These are phyloP conservation scores for Anas platyrhynchos DNA, from an alignment of 2,113 vertebrate genomes.

Conservation along the genomic window DNA sequence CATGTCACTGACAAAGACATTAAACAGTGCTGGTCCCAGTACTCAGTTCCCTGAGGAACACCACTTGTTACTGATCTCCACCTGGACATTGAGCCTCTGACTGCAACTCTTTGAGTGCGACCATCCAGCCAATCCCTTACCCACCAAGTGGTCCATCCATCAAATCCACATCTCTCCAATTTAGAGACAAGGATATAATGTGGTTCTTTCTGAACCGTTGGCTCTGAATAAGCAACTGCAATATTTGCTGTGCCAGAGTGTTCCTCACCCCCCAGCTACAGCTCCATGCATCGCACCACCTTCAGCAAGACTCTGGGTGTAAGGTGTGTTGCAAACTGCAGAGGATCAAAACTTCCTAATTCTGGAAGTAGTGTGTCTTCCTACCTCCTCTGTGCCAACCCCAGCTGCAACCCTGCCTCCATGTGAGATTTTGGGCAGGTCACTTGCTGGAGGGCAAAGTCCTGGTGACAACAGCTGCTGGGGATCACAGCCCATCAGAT, in stretches of 20 bases:
- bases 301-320: background rate
- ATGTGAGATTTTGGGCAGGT: background rate
- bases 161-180: too few species aligned
- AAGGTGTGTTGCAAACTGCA: background rate
- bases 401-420: background rate
- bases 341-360: background rate
- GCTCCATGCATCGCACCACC: too few species aligned
- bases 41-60: too few species aligned
- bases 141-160: too few species aligned
- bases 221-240: background rate
- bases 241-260: background rate
- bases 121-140: too few species aligned
- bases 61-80: too few species aligned
- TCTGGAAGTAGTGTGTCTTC: background rate
- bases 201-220: background rate
- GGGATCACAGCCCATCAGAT: background rate
- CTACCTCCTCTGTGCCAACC: background rate
- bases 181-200: too few species aligned
- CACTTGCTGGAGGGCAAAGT: background rate
- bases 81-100: too few species aligned
- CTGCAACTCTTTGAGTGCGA: too few species aligned
- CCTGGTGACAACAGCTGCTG: background rate
- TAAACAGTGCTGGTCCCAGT: too few species aligned
- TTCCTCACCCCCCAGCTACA: background rate
- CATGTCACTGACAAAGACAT: too few species aligned